Evolutionary conservation across 2,888 invertebrate species (phyloP).

Genomic region (Drosophila leonis): DNA sequence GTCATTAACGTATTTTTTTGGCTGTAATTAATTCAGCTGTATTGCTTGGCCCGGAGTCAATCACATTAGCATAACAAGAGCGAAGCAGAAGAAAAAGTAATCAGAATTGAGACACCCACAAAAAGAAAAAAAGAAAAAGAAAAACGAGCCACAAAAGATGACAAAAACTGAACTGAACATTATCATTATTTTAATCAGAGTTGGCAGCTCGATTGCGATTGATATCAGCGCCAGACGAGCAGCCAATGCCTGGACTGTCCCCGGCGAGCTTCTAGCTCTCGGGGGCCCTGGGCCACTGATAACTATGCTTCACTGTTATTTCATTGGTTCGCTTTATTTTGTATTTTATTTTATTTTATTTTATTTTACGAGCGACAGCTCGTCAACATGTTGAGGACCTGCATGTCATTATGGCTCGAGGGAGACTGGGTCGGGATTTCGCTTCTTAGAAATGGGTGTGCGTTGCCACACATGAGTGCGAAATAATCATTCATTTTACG

Average conservation of each 20-base stretch:
- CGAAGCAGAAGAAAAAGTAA: slow-evolving; percentile 24
- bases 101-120: slow-evolving; percentile 31
- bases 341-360: slow-evolving; percentile 9
- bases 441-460: slow-evolving; percentile 29
- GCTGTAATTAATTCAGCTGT: slow-evolving; percentile 54
- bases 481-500: slow-evolving; percentile 64
- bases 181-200: slow-evolving; percentile 71
- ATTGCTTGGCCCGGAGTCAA: slow-evolving; percentile 41
- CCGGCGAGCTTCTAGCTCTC: too few relatives aligned
- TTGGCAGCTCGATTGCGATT: slow-evolving; percentile 56
- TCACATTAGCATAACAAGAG: slow-evolving; percentile 52
- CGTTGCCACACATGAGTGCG: slow-evolving; percentile 42
- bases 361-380: slow-evolving; percentile 56
- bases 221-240: slow-evolving; percentile 47
- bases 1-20: slow-evolving; percentile 41
- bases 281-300: slow-evolving; percentile 5
- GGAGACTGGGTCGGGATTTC: slow-evolving; percentile 34
- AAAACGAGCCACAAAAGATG: slow-evolving; percentile 15
- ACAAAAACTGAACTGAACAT: slow-evolving; percentile 36
- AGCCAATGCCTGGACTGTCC: not conserved
- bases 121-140: too few relatives aligned
- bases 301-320: slow-evolving; percentile 36
- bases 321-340: slow-evolving; percentile 10
- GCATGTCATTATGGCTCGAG: slow-evolving; percentile 68
- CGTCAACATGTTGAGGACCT: slow-evolving; percentile 62